These are phyloP conservation scores for Sebastiscus tertius DNA, from an alignment of 2,797 vertebrate genomes.

Conservation along the genomic window DNA sequence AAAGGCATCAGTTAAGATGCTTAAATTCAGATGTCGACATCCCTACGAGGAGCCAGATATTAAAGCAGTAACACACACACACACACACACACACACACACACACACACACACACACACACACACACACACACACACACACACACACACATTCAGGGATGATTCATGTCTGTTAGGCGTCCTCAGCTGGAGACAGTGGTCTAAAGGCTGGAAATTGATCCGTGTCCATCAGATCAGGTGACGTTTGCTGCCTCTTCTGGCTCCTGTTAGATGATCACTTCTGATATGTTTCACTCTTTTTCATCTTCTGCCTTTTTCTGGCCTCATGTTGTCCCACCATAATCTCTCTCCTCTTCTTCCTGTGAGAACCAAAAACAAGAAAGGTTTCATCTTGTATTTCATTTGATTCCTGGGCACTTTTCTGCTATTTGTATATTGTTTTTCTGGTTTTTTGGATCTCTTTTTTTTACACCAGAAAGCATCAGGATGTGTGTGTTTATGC, in stretches of 20 bases:
- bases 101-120: conserved; percentile 2
- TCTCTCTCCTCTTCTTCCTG: conserved; percentile 26
- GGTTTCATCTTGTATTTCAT: not conserved
- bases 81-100: conserved; percentile 28
- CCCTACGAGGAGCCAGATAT: not conserved
- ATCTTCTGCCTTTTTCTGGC: conserved; percentile 17
- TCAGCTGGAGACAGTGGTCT: conserved; percentile 58
- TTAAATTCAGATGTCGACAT: conserved; percentile 1
- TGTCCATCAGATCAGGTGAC: conserved; percentile 67
- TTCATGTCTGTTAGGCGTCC: conserved; percentile 51
- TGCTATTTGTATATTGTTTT: not conserved
- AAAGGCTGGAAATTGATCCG: conserved; percentile 59
- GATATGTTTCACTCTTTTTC: conserved; percentile 39
- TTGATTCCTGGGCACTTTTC: not conserved
- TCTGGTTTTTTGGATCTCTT: not conserved
- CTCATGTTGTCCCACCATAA: conserved; percentile 18
- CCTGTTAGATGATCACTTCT: conserved; percentile 56
- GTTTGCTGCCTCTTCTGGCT: conserved; percentile 40
- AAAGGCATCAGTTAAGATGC: not conserved
- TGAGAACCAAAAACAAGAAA: conserved; percentile 32
- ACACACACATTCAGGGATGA: conserved; percentile 39
- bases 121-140: not conserved
- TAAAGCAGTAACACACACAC: not conserved
- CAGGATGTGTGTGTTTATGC: not conserved
- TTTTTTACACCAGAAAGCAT: not conserved